Conservation (phyloP, 2,888 invertebrate genomes). For the Acleris laterana region DNA sequence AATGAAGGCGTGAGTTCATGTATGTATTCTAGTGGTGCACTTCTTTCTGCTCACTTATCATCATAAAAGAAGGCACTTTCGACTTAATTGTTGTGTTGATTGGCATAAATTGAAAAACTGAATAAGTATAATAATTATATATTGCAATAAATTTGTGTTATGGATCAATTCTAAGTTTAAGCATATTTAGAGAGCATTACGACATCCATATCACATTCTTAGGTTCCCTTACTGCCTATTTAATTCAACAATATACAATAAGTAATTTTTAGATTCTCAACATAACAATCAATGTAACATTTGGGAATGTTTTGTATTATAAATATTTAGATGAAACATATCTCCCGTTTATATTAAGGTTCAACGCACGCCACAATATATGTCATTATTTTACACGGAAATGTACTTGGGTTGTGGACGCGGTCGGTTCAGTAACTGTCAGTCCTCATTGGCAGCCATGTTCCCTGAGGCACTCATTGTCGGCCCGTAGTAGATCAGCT, state of each 20-base stretch:
- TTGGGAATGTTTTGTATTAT: constrained; percentile 67
- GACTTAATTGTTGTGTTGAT: too few species aligned
- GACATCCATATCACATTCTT: constrained; percentile 82
- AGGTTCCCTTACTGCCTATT: constrained; percentile 63
- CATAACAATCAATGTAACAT: constrained; percentile 68
- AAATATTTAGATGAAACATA: constrained; percentile 42
- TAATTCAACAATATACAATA: constrained; percentile 75
- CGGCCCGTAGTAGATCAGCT: constrained; percentile 97
- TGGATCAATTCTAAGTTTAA: constrained; percentile 62
- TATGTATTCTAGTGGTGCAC: too few species aligned
- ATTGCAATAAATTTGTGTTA: constrained; percentile 60
- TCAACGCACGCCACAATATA: constrained; percentile 39
- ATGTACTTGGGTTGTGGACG: constrained; percentile 59
- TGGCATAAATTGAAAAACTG: constrained; percentile 33
- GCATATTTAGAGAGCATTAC: constrained; percentile 77
- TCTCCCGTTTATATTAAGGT: constrained; percentile 40
- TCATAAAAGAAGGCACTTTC: too few species aligned
- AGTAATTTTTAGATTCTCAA: constrained; percentile 55
- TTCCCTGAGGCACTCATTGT: constrained; percentile 80
- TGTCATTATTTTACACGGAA: constrained; percentile 58
- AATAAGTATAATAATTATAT: constrained; percentile 49
- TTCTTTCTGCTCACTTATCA: too few species aligned
- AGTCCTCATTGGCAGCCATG: constrained; percentile 78
- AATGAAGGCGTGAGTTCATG: too few species aligned
- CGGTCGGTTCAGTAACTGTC: constrained; percentile 65